phyloP scores from a whole-genome alignment of 2,888 invertebrate genomes.

The Willowsia nigromaculata region DNA sequence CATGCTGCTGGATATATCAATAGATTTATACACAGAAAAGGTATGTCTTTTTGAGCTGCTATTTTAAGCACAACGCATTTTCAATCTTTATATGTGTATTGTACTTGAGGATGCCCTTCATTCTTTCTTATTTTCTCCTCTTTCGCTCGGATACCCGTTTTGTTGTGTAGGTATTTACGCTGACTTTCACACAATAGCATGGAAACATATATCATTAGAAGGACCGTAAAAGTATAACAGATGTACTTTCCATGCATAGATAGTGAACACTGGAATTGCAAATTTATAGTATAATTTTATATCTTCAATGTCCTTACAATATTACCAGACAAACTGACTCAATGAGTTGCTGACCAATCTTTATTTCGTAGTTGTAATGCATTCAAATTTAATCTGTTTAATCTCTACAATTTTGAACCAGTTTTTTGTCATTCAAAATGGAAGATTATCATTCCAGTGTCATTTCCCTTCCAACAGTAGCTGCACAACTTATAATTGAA shows the following conservation, averaged over 20 bases:
- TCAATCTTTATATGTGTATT: background rate
- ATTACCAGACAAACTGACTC: background rate
- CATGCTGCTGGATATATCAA: background rate
- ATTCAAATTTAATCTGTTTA: background rate
- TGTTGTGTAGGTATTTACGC: background rate
- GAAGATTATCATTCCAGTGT: too few species aligned
- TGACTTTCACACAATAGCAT: slow-evolving; percentile 17
- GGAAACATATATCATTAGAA: background rate
- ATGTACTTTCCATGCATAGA: background rate
- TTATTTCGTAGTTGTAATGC: background rate
- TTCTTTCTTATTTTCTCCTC: slow-evolving; percentile 17
- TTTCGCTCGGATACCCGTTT: slow-evolving; percentile 28
- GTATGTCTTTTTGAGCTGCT: background rate
- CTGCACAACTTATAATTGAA: too few species aligned
- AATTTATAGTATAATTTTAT: too few species aligned
- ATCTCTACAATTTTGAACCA: too few species aligned
- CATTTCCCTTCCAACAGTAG: too few species aligned
- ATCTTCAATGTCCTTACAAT: too few species aligned
- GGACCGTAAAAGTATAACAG: background rate
- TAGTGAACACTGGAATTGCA: background rate
- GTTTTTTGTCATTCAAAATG: too few species aligned
- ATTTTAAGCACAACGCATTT: background rate
- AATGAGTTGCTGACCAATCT: background rate
- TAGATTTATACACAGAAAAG: background rate
- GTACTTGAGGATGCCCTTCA: slow-evolving; percentile 48